Evolutionary conservation across 2,113 vertebrate species (phyloP), one percentile per base, ranked within the genome.

Genomic region (Pardalotus punctatus): DNA sequence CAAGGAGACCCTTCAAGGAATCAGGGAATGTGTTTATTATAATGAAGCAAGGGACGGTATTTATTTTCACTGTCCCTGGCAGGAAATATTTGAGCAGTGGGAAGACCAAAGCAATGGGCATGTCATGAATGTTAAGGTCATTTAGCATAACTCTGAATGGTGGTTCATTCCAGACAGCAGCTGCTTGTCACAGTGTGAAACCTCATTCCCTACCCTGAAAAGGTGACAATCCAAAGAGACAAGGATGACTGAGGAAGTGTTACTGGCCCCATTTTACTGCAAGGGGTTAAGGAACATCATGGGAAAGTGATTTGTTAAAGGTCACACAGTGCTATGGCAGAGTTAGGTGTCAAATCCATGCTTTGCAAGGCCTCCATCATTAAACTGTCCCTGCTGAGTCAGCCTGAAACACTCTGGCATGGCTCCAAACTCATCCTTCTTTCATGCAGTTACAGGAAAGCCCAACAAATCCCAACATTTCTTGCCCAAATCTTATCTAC

Each of bases 281-380:
- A 62, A 66, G 74, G 31, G 62, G 24, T 84, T 74, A 86, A 85
- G 70, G 64, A 72, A 77, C 74, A 66, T 42, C 67, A 83, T 29
- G 85, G 67, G 62, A 94, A 93, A 73, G 47, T 27, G 71, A 86
- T 82, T 73, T 88, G 71, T 60, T 73, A 40, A 88, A 83, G 87
- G 74, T 94, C 71, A 83, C 81, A 64, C 48, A 33, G 78, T n/a
- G 53, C 65, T n/a, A 3, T 28, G 56, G 71, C 38, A 42, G 67
- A 90, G 38, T 38, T 23, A 64, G 74, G 81, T 61, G 86, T 43
- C 62, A 77, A 73, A 92, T 38, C 42, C 40, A 2, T 11, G 23
- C 28, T 70, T 77, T 62, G 62, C 42, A 65, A 11, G 16, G 70
- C 18, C 54, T 93, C 70, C 33, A n/a, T 50, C 65, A 42, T 66